Conservation (phyloP, 30 jellyfish, hydroid and myxozoan species). For the Catostylus mosaicus region DNA sequence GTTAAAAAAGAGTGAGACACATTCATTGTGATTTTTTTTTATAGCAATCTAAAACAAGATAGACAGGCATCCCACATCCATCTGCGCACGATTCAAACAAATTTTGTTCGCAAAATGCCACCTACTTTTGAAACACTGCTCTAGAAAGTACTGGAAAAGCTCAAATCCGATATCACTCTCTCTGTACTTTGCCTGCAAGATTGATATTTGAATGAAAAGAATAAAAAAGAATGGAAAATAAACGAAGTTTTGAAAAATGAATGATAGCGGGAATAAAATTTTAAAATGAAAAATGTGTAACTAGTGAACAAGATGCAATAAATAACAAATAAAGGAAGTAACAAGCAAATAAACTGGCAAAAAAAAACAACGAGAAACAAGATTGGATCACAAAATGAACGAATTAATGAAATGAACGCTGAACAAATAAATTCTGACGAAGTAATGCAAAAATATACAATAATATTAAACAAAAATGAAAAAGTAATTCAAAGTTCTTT, state of each 20-base stretch:
- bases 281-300: not conserved
- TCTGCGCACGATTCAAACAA: not conserved
- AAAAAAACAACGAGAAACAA: too few species aligned
- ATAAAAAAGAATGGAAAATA: not conserved
- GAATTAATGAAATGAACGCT: not conserved
- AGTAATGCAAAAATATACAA: too few species aligned
- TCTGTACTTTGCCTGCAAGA: conserved; percentile 38
- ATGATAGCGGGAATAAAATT: not conserved
- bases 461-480: too few species aligned
- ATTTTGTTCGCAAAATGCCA: not conserved
- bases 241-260: not conserved
- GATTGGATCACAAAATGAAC: too few species aligned
- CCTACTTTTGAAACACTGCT: conserved; percentile 28
- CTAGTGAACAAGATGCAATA: not conserved
- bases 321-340: not conserved
- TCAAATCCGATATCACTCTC: conserved; percentile 46
- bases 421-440: too few species aligned
- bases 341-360: too few species aligned
- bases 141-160: conserved; percentile 27
- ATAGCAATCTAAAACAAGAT: too few species aligned
- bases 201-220: too few species aligned
- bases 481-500: too few species aligned
- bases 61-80: too few species aligned
- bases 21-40: too few species aligned
- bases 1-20: too few species aligned